These are phyloP conservation scores for Craniophora ligustri DNA, from an alignment of 2,888 invertebrate genomes.

Conservation along the genomic window DNA sequence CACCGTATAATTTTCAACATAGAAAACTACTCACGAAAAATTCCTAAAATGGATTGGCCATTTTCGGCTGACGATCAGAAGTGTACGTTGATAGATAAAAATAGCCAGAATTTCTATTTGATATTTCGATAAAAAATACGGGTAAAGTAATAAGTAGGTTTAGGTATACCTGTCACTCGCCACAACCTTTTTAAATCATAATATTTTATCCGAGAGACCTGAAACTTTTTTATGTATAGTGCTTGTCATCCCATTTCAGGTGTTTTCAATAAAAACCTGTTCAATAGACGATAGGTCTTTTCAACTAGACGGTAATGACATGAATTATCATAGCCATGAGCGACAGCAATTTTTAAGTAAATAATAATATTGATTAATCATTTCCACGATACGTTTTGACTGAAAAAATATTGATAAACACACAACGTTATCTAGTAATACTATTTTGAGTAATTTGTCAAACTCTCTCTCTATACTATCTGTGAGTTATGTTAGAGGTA, in stretches of 20 bases:
- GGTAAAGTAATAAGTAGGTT: not conserved
- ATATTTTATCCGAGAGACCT: conserved; percentile 7
- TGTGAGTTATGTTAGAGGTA: too few species aligned
- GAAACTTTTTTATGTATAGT: conserved; percentile 7
- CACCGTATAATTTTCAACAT: too few species aligned
- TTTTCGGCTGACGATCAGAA: too few species aligned
- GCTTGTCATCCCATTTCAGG: conserved; percentile 18
- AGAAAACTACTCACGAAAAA: not conserved
- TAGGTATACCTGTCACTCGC: conserved; percentile 13
- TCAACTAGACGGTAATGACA: conserved; percentile 6
- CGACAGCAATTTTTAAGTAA: too few species aligned
- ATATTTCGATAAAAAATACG: conserved; percentile 9
- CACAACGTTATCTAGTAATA: too few species aligned
- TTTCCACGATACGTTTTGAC: too few species aligned
- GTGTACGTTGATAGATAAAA: too few species aligned
- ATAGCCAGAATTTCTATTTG: not conserved
- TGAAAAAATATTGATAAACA: too few species aligned
- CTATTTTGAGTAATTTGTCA: too few species aligned
- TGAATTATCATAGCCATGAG: not conserved
- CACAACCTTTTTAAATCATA: not conserved
- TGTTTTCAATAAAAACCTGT: conserved; percentile 11
- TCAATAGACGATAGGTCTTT: conserved; percentile 7
- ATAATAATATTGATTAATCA: too few species aligned
- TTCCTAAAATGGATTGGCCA: too few species aligned
- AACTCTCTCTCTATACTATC: too few species aligned